A percentile compares a stretch with the other conserved stretches of the same genome.
Conservation (phyloP, 1,140 invertebrate species). For the Kradibia gibbosae region DNA sequence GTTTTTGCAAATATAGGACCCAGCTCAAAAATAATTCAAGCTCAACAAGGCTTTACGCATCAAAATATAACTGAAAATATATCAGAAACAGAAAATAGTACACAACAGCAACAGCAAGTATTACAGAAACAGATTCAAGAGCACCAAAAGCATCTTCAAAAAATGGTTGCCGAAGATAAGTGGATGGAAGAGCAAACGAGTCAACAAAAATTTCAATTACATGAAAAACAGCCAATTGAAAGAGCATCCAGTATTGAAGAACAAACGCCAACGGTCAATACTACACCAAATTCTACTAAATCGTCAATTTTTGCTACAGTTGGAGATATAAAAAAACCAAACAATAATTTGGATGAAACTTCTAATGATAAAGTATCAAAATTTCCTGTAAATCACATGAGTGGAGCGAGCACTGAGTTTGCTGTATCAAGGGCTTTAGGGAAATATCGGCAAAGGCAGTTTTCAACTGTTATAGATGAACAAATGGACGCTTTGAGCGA, state of each 20-base stretch:
- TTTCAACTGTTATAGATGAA: constrained; percentile 79
- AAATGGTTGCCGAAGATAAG: constrained; percentile 63
- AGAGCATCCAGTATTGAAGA: constrained; percentile 69
- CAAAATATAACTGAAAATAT: constrained; percentile 52
- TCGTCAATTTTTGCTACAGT: constrained; percentile 80
- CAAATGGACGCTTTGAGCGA: constrained; percentile 73
- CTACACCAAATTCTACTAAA: constrained; percentile 74
- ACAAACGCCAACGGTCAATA: constrained; percentile 75
- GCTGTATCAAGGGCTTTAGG: constrained; percentile 86
- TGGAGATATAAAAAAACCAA: constrained; percentile 79
- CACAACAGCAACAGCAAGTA: constrained; percentile 59
- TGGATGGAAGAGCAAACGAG: constrained; percentile 62
- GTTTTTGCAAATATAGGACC: constrained; percentile 78
- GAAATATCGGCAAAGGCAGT: constrained; percentile 85
- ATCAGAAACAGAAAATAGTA: constrained; percentile 50
- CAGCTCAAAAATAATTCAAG: constrained; percentile 58
- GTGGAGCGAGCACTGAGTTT: constrained; percentile 84
- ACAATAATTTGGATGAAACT: constrained; percentile 68
- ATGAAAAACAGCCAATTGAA: constrained; percentile 62
- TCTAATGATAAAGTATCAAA: constrained; percentile 74
- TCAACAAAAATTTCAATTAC: constrained; percentile 57
- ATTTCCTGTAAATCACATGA: constrained; percentile 73
- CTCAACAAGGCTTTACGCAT: constrained; percentile 43
- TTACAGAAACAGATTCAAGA: constrained; percentile 62
- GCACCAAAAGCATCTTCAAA: constrained; percentile 62